Percentiles rank a stretch among this genome's conserved stretches.
These are phyloP conservation scores for Hippopotamyrus pictus DNA, from an alignment of 2,797 vertebrate genomes.

Conservation along the genomic window DNA sequence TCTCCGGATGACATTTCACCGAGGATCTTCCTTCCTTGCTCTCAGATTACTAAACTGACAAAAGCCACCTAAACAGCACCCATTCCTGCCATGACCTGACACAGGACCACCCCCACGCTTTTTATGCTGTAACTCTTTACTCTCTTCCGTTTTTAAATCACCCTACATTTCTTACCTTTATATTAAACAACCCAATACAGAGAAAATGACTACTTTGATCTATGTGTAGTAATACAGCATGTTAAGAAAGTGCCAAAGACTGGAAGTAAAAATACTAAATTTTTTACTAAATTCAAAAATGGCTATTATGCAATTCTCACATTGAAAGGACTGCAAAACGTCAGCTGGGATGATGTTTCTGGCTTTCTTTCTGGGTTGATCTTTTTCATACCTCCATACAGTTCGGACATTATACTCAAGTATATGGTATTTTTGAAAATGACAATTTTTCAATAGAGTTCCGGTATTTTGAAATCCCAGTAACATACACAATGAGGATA, in stretches of 20 bases:
- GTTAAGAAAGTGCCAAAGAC: neutral
- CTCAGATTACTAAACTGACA: neutral
- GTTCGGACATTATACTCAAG: neutral
- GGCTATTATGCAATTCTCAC: neutral
- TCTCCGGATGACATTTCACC: neutral
- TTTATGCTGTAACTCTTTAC: constrained; percentile 48
- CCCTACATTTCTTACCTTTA: constrained; percentile 53
- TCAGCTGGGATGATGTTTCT: neutral
- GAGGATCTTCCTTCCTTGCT: neutral
- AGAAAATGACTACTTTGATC: neutral
- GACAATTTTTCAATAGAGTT: neutral
- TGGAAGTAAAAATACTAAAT: neutral
- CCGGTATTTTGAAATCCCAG: neutral
- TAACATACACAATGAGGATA: neutral
- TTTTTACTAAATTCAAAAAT: neutral
- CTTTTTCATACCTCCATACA: neutral
- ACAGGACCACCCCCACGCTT: constrained; percentile 21
- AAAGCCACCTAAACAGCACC: neutral
- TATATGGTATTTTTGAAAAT: neutral
- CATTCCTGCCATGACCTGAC: neutral
- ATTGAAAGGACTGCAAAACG: neutral
- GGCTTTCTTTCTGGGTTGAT: neutral
- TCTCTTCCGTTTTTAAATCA: constrained; percentile 53
- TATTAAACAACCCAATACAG: constrained; percentile 38
- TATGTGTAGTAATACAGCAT: neutral